Conservation (phyloP, 2,888 invertebrate species). For the Neoaliturus tenellus region DNA sequence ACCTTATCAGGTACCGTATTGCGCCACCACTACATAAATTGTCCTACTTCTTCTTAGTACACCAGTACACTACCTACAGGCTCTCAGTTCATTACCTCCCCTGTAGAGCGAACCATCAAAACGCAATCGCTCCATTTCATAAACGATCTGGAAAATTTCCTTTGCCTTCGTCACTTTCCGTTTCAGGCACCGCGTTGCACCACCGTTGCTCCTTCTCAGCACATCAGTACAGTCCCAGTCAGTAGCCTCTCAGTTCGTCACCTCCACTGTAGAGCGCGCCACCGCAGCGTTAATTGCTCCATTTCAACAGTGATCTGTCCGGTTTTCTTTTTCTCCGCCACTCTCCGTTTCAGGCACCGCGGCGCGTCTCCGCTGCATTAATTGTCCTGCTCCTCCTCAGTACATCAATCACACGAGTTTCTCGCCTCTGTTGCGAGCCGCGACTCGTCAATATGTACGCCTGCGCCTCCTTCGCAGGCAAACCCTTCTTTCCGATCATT, state of each 20-base stretch:
- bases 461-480: background rate
- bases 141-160: too few species aligned
- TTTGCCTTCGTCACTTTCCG: too few species aligned
- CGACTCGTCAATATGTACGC: background rate
- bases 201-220: too few species aligned
- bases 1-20: too few species aligned
- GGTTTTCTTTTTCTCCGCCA: constrained; percentile 6
- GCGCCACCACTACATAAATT: too few species aligned
- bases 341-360: constrained; percentile 16
- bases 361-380: background rate
- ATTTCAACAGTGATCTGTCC: constrained; percentile 15
- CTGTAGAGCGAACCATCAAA: background rate
- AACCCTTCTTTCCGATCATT: background rate
- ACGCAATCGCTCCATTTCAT: constrained; percentile 29
- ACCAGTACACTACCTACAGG: too few species aligned
- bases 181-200: too few species aligned
- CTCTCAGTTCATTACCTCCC: too few species aligned
- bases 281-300: background rate
- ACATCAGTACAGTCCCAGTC: too few species aligned
- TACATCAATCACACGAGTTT: background rate
- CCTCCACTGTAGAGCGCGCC: background rate
- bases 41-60: too few species aligned
- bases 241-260: too few species aligned
- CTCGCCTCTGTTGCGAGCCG: background rate
- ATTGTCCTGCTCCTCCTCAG: constrained; percentile 10